A percentile compares a stretch with the other conserved stretches of the same genome.
Evolutionary conservation across 2,888 invertebrate species (phyloP).

Genomic region (Alsophila aescularia): DNA sequence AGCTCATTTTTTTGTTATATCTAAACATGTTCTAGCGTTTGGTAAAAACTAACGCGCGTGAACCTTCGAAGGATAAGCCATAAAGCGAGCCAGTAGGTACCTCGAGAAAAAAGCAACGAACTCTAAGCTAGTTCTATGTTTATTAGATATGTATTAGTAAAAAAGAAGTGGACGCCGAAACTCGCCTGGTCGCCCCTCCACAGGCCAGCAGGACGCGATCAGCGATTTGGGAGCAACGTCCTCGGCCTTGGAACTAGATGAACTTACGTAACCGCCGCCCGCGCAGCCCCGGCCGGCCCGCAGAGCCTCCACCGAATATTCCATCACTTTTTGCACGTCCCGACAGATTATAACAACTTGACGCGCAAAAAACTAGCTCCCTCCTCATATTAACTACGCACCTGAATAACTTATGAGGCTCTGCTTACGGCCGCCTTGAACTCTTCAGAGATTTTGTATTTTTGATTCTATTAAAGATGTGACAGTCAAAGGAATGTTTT

Average conservation of each 20-base stretch:
- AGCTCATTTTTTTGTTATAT: slow-evolving; percentile 11
- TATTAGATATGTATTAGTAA: slow-evolving; percentile 58
- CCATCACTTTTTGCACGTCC: slow-evolving; percentile 76
- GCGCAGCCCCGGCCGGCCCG: slow-evolving; percentile 55
- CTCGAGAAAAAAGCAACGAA: slow-evolving; percentile 37
- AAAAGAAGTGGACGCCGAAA: slow-evolving; percentile 75
- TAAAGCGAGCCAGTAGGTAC: slow-evolving; percentile 11
- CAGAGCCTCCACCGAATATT: slow-evolving; percentile 75
- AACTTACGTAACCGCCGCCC: slow-evolving; percentile 79
- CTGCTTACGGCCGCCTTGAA: not conserved
- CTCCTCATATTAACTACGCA: slow-evolving; percentile 18
- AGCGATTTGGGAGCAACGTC: slow-evolving; percentile 83
- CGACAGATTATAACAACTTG: slow-evolving; percentile 56
- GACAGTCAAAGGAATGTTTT: no score
- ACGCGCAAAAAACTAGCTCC: slow-evolving; percentile 30
- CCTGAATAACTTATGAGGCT: slow-evolving; percentile 20
- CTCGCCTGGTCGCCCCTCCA: slow-evolving; percentile 69
- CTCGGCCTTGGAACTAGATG: slow-evolving; percentile 84
- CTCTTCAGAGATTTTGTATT: no score
- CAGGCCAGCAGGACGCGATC: slow-evolving; percentile 72
- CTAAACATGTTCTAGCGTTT: slow-evolving; percentile 14
- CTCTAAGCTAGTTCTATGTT: slow-evolving; percentile 41
- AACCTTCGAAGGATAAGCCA: slow-evolving; percentile 20
- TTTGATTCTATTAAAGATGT: no score
- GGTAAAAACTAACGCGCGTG: slow-evolving; percentile 16